Conservation (phyloP, 1,140 invertebrate species). For the Tigriopus japonicus region DNA sequence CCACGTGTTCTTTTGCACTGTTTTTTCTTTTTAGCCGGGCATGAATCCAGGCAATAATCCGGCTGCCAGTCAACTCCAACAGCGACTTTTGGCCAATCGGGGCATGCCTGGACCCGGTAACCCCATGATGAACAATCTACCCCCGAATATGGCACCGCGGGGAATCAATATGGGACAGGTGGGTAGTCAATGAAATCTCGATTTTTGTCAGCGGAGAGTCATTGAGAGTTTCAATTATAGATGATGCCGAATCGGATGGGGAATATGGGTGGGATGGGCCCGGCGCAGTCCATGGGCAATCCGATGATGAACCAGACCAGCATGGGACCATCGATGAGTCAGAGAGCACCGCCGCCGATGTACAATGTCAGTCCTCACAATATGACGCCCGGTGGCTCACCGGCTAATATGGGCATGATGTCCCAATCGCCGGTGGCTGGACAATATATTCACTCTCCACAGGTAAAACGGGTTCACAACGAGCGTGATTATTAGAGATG, state of each 20-base stretch:
- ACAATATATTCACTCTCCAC: conserved; percentile 15
- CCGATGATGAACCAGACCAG: conserved; percentile 6
- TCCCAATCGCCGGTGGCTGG: background rate
- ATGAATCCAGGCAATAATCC: background rate
- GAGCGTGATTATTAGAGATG: conserved; percentile 16
- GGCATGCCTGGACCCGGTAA: background rate
- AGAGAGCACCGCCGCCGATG: conserved; percentile 10
- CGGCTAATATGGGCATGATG: background rate
- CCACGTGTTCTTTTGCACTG: background rate
- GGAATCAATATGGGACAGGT: too few relatives aligned
- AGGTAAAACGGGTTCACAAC: background rate
- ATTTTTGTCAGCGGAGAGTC: too few relatives aligned
- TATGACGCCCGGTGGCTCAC: conserved; percentile 7
- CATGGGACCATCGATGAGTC: conserved; percentile 10
- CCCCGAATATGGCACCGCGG: too few relatives aligned
- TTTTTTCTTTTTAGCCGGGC: background rate
- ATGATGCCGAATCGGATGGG: background rate
- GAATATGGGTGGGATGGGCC: conserved; percentile 11
- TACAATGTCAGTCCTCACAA: conserved; percentile 12
- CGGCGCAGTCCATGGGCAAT: conserved; percentile 4
- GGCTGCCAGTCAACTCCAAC: conserved; percentile 2
- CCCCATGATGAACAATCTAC: too few relatives aligned
- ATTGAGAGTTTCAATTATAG: too few relatives aligned
- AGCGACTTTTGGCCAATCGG: background rate
- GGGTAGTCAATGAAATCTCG: too few relatives aligned